A percentile compares a stretch with the other conserved stretches of the same genome.
Conservation (phyloP, 2,888 invertebrate species). For the Ernsta delagoae region DNA sequence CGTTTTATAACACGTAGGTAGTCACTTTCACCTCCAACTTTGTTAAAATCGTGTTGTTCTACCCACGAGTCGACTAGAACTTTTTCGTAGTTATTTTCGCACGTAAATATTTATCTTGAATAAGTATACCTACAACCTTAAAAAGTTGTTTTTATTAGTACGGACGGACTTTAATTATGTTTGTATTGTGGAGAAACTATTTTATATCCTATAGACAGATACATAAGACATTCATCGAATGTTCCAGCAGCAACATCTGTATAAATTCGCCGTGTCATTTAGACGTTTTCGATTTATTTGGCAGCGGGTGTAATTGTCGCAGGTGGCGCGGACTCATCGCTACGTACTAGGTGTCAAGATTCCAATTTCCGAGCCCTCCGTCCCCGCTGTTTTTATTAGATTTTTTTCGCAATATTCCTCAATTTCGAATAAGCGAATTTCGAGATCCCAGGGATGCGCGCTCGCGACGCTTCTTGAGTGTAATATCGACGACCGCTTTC, state of each 20-base stretch:
- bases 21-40: too few relatives aligned
- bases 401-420: slow-evolving; percentile 74
- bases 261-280: slow-evolving; percentile 23
- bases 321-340: slow-evolving; percentile 51
- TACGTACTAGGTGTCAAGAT: slow-evolving; percentile 63
- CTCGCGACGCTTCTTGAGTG: slow-evolving; percentile 18
- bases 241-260: slow-evolving; percentile 11
- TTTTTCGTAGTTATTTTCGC: too few relatives aligned
- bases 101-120: too few relatives aligned
- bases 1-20: not conserved
- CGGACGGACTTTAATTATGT: not conserved
- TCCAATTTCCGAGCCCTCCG: slow-evolving; percentile 67
- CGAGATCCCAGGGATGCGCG: slow-evolving; percentile 24
- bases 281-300: slow-evolving; percentile 49
- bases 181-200: not conserved
- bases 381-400: slow-evolving; percentile 62
- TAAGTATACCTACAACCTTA: too few relatives aligned
- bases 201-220: not conserved
- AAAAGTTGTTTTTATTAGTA: too few relatives aligned
- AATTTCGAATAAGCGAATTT: slow-evolving; percentile 61
- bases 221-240: slow-evolving; percentile 1
- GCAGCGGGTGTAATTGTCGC: slow-evolving; percentile 63
- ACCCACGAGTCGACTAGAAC: too few relatives aligned
- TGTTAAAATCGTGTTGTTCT: too few relatives aligned
- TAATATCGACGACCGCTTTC: slow-evolving; percentile 25